Evolutionary conservation across 2,888 invertebrate genomes (phyloP).

Genomic region (Calameuta filiformis): DNA sequence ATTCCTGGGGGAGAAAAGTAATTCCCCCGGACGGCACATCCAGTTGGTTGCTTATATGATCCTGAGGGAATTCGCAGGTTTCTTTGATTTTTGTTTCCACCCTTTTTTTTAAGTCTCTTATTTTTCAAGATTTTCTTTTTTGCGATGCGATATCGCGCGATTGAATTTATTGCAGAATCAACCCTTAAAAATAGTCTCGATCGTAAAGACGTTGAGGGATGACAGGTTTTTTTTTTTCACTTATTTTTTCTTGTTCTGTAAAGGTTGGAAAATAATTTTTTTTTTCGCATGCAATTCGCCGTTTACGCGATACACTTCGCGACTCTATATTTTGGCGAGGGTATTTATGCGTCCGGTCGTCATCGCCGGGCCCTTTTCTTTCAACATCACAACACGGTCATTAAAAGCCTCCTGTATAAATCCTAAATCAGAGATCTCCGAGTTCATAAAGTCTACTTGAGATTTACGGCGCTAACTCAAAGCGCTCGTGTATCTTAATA

Average conservation of each 20-base stretch:
- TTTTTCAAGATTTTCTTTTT: not conserved
- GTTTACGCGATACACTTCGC: not conserved
- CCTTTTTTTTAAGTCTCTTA: not conserved
- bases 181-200: not conserved
- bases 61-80: not conserved
- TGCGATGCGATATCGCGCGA: not conserved
- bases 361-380: constrained; percentile 36
- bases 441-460: constrained; percentile 43
- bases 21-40: not conserved
- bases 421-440: constrained; percentile 48
- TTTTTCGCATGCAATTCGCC: not conserved
- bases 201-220: not conserved
- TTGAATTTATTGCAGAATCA: not conserved
- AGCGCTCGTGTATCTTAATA: constrained; percentile 32
- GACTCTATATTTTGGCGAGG: not conserved
- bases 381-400: constrained; percentile 39
- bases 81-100: not conserved
- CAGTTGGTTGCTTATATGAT: not conserved
- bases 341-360: constrained; percentile 55
- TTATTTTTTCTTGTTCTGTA: not conserved
- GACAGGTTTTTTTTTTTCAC: no score
- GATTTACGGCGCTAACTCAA: constrained; percentile 45
- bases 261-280: not conserved
- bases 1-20: constrained; percentile 57
- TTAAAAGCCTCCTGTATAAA: constrained; percentile 46